Evolutionary conservation across 2,113 vertebrate species (phyloP), one percentile per base, ranked within the genome.

Genomic region (Lamprotornis superbus): DNA sequence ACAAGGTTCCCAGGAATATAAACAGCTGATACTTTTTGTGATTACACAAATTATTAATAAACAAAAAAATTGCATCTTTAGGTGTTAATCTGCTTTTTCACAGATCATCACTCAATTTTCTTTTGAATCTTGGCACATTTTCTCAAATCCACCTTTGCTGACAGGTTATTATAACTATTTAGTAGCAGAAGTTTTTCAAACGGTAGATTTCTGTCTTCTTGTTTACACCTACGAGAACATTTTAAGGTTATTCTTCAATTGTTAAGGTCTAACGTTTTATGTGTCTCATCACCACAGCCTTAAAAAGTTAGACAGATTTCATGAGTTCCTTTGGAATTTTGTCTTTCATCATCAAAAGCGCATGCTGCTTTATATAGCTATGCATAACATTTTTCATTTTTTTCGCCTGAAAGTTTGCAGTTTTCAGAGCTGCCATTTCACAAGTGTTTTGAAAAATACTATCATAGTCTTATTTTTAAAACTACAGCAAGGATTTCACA

Each of bases 281-380:
- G 40, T 89, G 59, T 89, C 90, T 87, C 82, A 77, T 61, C 93
- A 83, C 40, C n/a, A 90, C 50, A 90, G 16, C 71, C 55, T 77
- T 83, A 71, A 64, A 40, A 92, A 82, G n/a, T 87, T 90, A 94
- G 31, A 79, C 53, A 95, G 61, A 80, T 28, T 85, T 95, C 56
- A 46, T 6, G 57, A 92, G n/a, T 21, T 75, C 67, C 78, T 87
- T 93, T 90, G 78, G 76, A 92, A 95, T 35, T 73, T 55, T 3
- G 65, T 82, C 83, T 90, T 96, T 91, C 47, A 95, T 94, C 91
- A 92, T 92, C 85, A 96, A 95, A 83, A 89, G 67, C 56, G 13
- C 80, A 93, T 40, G 39, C 64, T 89, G 87, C 37, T 91, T 93
- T 87, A 53, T 65, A 39, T 47, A 78, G 8, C 28, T 40, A 16